Conservation (phyloP, 2,113 vertebrate species). For the Sylvietta virens region DNA sequence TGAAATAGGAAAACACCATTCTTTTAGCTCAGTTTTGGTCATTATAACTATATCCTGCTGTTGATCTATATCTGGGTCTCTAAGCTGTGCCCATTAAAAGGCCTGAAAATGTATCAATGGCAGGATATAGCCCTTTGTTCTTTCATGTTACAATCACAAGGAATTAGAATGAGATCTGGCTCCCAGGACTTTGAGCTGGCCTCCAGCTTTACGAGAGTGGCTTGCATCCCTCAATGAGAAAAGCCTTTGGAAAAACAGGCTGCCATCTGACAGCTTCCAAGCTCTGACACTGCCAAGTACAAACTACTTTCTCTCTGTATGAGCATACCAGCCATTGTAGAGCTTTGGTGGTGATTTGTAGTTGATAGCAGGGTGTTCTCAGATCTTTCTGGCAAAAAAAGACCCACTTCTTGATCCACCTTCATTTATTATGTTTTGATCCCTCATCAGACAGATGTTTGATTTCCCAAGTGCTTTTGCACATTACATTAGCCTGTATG, state of each 20-base stretch:
- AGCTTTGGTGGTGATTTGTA: neutral
- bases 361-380: neutral
- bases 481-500: neutral
- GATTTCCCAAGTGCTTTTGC: neutral
- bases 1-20: slow-evolving; percentile 18
- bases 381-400: neutral
- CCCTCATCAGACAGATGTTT: neutral
- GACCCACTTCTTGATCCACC: neutral
- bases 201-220: neutral
- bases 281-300: neutral
- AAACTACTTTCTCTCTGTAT: accelerated
- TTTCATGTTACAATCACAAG: neutral
- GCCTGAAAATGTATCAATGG: slow-evolving; percentile 20
- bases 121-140: slow-evolving; percentile 47
- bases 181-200: neutral
- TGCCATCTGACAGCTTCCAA: neutral
- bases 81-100: neutral
- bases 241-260: neutral
- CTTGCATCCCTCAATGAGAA: neutral
- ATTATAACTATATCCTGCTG: neutral
- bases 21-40: neutral
- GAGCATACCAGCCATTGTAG: neutral
- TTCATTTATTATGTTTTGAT: neutral
- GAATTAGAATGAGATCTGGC: neutral
- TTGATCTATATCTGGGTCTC: neutral